Percentiles rank a stretch among this genome's conserved stretches.
Evolutionary conservation across 1,140 invertebrate species (phyloP).

Genomic region (Bacillus rossius): DNA sequence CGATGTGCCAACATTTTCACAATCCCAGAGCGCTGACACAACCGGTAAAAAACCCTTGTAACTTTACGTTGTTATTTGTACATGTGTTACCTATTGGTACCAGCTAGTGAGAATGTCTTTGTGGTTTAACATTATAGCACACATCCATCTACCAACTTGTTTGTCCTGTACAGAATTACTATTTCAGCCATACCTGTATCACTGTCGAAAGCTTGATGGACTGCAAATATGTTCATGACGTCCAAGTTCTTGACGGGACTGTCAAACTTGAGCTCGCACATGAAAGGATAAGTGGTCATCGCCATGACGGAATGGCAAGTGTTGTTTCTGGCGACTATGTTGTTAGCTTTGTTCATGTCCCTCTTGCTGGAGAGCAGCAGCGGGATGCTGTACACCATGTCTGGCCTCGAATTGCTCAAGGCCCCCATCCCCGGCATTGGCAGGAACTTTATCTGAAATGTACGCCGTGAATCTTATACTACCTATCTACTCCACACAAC

Average conservation of each 20-base stretch:
- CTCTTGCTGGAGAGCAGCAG: slow-evolving; percentile 39
- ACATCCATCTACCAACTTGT: no score
- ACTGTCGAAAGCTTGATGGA: slow-evolving; percentile 44
- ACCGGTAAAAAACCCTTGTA: no score
- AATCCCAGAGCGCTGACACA: no score
- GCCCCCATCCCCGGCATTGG: slow-evolving; percentile 4
- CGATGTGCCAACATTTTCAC: no score
- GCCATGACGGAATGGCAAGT: slow-evolving; percentile 28
- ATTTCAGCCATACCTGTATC: slow-evolving; percentile 37
- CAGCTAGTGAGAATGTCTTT: no score
- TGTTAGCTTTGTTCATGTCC: slow-evolving; percentile 42
- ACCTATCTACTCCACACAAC: no score
- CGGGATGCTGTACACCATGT: slow-evolving; percentile 24
- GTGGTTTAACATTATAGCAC: no score
- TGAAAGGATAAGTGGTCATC: slow-evolving; percentile 40
- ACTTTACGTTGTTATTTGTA: no score
- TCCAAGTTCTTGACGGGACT: slow-evolving; percentile 28
- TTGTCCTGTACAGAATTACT: no score
- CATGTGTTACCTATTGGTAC: no score
- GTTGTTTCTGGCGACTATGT: slow-evolving; percentile 36
- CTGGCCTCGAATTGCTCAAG: slow-evolving; percentile 20
- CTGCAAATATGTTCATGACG: slow-evolving; percentile 42
- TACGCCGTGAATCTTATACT: no score
- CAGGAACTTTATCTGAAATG: no score
- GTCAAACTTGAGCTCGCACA: slow-evolving; percentile 41